phyloP scores from a whole-genome alignment of 2,113 vertebrate species.

The Elanus axillaris region DNA sequence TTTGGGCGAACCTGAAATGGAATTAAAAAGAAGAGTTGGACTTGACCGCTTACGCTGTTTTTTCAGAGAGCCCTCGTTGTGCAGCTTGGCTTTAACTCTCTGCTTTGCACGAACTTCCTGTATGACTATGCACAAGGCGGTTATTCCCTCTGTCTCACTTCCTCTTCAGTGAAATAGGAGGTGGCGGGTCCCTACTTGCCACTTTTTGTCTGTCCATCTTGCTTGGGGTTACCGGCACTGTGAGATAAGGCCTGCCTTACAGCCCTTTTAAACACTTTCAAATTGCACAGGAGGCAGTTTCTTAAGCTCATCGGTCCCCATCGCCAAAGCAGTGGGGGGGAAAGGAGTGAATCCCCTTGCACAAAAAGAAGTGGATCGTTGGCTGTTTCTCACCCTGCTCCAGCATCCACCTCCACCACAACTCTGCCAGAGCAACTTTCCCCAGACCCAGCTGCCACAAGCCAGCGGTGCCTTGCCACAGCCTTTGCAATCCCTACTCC shows the following conservation, averaged over 20 bases:
- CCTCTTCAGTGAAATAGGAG: background rate
- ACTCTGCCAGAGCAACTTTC: background rate
- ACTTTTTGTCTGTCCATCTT: background rate
- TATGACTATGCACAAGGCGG: background rate
- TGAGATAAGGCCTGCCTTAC: background rate
- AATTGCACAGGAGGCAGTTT: background rate
- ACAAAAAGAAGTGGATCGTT: rapidly evolving
- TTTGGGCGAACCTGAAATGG: background rate
- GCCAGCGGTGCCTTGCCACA: background rate
- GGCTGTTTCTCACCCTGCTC: background rate
- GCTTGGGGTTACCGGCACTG: background rate
- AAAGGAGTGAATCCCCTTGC: background rate
- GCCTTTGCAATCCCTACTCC: background rate
- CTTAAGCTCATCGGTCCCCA: background rate
- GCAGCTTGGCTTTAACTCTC: background rate
- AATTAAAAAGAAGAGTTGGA: background rate
- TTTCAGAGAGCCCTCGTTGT: background rate
- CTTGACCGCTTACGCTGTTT: background rate
- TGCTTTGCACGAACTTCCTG: background rate
- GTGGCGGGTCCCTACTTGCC: background rate
- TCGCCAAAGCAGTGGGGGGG: background rate
- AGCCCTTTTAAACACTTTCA: background rate
- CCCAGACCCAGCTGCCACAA: background rate
- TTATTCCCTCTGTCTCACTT: background rate
- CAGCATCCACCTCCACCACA: background rate